Evolutionary conservation across 2,888 invertebrate species (phyloP).

Genomic region (Drosophila lacicola): DNA sequence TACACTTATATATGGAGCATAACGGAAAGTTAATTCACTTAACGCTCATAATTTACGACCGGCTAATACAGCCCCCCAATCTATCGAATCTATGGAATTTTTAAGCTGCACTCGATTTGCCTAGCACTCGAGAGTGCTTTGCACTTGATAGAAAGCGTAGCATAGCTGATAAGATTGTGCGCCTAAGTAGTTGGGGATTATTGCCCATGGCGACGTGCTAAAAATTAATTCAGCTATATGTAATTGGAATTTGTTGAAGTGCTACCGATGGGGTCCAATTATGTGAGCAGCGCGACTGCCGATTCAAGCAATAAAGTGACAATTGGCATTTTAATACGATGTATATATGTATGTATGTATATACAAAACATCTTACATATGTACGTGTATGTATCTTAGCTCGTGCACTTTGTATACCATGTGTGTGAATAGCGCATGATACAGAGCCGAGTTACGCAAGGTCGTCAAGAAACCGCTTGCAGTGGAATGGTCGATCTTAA

Average conservation of each 20-base stretch:
- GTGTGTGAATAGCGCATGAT: not conserved
- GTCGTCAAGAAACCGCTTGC: conserved; percentile 44
- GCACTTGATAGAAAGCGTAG: conserved; percentile 44
- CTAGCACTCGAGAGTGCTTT: conserved; percentile 54
- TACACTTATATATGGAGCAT: conserved; percentile 16
- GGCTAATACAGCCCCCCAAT: not conserved
- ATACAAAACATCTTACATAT: conserved; percentile 1
- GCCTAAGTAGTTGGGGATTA: conserved; percentile 42
- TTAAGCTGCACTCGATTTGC: conserved; percentile 32
- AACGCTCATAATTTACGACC: conserved; percentile 20
- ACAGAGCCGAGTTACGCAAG: conserved; percentile 29
- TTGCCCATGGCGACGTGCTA: conserved; percentile 9
- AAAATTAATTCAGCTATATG: conserved; percentile 13
- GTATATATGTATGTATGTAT: not conserved
- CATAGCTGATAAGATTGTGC: conserved; percentile 64
- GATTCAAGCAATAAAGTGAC: conserved; percentile 4
- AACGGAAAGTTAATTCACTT: conserved; percentile 16
- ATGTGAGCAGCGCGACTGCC: not conserved
- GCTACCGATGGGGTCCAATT: not conserved
- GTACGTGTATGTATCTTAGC: not conserved
- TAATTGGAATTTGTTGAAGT: conserved; percentile 24
- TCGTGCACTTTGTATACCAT: conserved; percentile 33
- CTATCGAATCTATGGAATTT: conserved; percentile 18
- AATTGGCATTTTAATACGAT: conserved; percentile 9
- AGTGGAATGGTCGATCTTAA: conserved; percentile 42